phyloP scores from a whole-genome alignment of 2,888 invertebrate species.

The Agriopis aurantiaria region DNA sequence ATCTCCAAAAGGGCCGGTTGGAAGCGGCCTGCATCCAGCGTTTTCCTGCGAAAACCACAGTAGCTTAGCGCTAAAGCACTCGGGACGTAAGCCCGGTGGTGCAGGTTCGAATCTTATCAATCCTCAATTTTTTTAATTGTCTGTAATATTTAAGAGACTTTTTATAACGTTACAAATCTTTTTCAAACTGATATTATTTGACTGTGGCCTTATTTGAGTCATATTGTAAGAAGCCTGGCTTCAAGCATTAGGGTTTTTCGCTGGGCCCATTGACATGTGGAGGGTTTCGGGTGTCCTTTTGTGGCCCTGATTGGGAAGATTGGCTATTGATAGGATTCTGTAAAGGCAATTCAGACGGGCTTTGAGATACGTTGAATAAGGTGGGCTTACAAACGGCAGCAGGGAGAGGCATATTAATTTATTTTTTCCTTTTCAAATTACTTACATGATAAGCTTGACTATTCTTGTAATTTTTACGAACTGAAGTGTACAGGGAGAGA shows the following conservation, averaged over 20 bases:
- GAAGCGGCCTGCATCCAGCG: no score
- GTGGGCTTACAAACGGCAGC: neutral
- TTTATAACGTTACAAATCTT: neutral
- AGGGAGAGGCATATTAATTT: neutral
- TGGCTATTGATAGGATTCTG: constrained; percentile 26
- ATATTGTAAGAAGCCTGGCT: constrained; percentile 9
- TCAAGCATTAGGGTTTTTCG: constrained; percentile 16
- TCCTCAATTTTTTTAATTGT: no score
- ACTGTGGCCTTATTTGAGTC: constrained; percentile 3
- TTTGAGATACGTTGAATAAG: constrained; percentile 9
- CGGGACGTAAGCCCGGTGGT: no score
- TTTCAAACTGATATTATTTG: neutral
- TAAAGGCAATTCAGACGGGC: constrained; percentile 1
- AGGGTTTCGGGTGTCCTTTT: constrained; percentile 19
- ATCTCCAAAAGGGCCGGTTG: no score
- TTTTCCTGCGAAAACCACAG: no score
- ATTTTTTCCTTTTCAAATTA: no score
- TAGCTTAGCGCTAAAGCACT: no score
- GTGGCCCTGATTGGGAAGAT: constrained; percentile 25
- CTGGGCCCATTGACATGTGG: constrained; percentile 17
- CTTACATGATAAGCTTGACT: no score
- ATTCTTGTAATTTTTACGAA: no score
- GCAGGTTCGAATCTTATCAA: no score
- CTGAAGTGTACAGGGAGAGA: no score
- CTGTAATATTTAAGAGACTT: no score